phyloP scores from a whole-genome alignment of 2,888 invertebrate genomes.

The Sussaba pulchella region DNA sequence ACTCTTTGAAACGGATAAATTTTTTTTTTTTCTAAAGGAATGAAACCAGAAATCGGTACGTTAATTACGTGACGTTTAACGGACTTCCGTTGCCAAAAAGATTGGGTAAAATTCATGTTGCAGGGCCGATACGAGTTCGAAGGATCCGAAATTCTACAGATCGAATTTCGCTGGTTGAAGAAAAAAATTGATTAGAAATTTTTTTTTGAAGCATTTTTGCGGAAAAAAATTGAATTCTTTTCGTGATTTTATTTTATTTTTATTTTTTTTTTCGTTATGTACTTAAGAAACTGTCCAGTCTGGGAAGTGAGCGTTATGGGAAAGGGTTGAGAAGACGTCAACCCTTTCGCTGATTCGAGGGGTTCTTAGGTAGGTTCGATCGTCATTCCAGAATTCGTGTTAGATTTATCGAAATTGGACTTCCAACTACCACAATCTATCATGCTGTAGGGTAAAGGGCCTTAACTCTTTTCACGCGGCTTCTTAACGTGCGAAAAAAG shows the following conservation, averaged over 20 bases:
- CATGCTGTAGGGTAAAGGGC: neutral
- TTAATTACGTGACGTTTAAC: constrained; percentile 25
- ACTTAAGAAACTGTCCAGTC: neutral
- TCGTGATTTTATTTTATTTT: neutral
- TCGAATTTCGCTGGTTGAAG: neutral
- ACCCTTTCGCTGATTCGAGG: constrained; percentile 54
- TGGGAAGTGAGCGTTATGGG: constrained; percentile 11
- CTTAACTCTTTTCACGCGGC: neutral
- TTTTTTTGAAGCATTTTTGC: constrained; percentile 14
- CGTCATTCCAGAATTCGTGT: neutral
- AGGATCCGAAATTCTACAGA: neutral
- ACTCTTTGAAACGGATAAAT: constrained; percentile 12
- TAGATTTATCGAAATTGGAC: constrained; percentile 19
- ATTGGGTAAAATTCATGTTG: neutral
- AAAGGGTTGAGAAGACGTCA: constrained; percentile 31
- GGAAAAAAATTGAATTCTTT: constrained; percentile 25
- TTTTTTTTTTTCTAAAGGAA: too few species aligned
- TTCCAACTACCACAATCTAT: constrained; percentile 8
- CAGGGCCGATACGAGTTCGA: constrained; percentile 5
- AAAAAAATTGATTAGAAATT: constrained; percentile 34
- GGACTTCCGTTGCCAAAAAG: constrained; percentile 24
- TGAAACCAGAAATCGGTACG: constrained; percentile 30
- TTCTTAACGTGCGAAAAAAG: constrained; percentile 5
- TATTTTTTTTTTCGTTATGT: constrained; percentile 19
- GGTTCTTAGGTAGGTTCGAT: constrained; percentile 14